Conservation (phyloP, 1,140 invertebrate species). For the Drosophila jambulina region DNA sequence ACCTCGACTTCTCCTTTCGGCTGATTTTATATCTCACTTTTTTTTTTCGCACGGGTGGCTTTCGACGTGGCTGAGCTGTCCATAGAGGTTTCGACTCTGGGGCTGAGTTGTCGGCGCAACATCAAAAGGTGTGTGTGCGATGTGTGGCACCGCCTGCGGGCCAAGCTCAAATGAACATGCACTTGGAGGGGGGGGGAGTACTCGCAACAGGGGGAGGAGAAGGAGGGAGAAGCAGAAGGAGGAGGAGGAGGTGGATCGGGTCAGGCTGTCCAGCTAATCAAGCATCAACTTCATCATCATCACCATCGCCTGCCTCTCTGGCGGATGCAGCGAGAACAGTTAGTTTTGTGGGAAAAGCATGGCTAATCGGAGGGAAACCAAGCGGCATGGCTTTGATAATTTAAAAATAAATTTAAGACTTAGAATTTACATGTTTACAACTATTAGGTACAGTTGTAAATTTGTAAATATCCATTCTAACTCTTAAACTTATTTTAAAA, state of each 20-base stretch:
- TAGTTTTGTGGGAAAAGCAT: slow-evolving; percentile 35
- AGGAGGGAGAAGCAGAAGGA: neutral
- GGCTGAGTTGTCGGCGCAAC: slow-evolving; percentile 53
- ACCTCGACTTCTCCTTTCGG: neutral
- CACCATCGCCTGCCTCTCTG: slow-evolving; percentile 1
- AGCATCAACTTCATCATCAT: slow-evolving; percentile 65
- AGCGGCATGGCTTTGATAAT: slow-evolving; percentile 31
- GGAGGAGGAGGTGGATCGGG: slow-evolving; percentile 27
- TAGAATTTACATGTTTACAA: no score
- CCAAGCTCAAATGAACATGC: slow-evolving; percentile 63
- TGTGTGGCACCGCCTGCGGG: slow-evolving; percentile 69
- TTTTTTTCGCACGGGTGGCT: slow-evolving; percentile 63
- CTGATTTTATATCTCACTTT: slow-evolving; percentile 31
- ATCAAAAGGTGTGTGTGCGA: slow-evolving; percentile 56
- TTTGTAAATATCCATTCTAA: no score
- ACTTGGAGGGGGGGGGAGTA: slow-evolving; percentile 16
- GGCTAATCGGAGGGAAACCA: slow-evolving; percentile 21
- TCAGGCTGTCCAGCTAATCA: slow-evolving; percentile 64
- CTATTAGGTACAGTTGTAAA: no score
- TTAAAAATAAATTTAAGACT: neutral
- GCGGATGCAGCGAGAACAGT: slow-evolving; percentile 45
- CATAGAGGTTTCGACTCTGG: slow-evolving; percentile 26
- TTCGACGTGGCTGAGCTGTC: slow-evolving; percentile 49
- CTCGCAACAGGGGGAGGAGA: neutral
- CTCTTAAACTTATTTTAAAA: no score